phyloP scores from a whole-genome alignment of 92 coral and sea anemone genomes.

The Umimayanthus chanpuru region DNA sequence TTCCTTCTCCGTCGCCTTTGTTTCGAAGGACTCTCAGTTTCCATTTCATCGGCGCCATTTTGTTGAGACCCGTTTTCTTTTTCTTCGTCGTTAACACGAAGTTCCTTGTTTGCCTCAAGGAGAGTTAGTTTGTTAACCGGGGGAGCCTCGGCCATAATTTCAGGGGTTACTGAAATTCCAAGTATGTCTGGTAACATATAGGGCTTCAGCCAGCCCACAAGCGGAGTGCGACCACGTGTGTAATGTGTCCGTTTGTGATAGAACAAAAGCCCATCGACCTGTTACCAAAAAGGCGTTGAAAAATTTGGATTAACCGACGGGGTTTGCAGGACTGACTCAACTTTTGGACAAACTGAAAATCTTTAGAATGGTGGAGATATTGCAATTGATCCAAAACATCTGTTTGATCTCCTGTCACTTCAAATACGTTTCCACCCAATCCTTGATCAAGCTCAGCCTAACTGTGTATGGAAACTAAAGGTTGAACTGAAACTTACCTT shows the following conservation, averaged over 20 bases:
- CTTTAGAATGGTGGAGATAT: too few species aligned
- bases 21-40: slow-evolving; percentile 45
- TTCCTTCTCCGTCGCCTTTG: slow-evolving; percentile 48
- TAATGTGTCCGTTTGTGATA: slow-evolving; percentile 93
- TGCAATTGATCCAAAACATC: too few species aligned
- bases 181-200: slow-evolving; percentile 87
- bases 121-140: slow-evolving; percentile 77
- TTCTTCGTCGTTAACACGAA: slow-evolving; percentile 56
- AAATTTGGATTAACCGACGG: background rate
- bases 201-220: slow-evolving; percentile 94
- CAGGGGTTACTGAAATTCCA: slow-evolving; percentile 74
- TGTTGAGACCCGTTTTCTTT: slow-evolving; percentile 46
- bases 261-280: slow-evolving; percentile 96
- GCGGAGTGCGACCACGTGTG: slow-evolving; percentile 86
- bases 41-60: slow-evolving; percentile 48
- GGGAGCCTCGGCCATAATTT: slow-evolving; percentile 66
- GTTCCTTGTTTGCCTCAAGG: slow-evolving; percentile 74
- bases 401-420: too few species aligned
- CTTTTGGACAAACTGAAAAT: too few species aligned
- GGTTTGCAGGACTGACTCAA: too few species aligned
- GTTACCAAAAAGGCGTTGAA: background rate
- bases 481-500: slow-evolving; percentile 54
- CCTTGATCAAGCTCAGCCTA: too few species aligned
- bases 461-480: background rate
- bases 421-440: too few species aligned